A percentile compares a stretch with the other conserved stretches of the same genome.
Conservation (phyloP, 2,888 invertebrate genomes). For the Boloria euphrosyne region DNA sequence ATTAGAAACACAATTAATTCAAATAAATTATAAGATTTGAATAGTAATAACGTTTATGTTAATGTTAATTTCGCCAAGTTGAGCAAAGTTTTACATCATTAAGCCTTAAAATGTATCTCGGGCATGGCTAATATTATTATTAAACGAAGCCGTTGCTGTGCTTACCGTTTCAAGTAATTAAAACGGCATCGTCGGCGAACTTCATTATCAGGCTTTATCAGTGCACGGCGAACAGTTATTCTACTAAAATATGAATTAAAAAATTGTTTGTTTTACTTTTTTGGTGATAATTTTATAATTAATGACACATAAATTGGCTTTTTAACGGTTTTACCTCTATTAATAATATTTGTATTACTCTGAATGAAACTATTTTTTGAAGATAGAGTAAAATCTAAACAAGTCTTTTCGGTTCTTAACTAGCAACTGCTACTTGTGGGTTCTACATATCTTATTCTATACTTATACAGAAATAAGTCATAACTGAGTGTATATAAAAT, state of each 20-base stretch:
- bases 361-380: neutral
- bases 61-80: no score
- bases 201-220: slow-evolving; percentile 72
- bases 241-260: slow-evolving; percentile 53
- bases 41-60: no score
- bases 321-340: no score
- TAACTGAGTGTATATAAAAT: no score
- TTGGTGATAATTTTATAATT: neutral
- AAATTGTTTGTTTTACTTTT: slow-evolving; percentile 21
- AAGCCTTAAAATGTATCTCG: slow-evolving; percentile 6
- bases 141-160: slow-evolving; percentile 33
- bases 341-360: neutral
- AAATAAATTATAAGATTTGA: neutral
- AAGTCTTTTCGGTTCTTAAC: neutral
- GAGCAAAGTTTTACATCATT: slow-evolving; percentile 9
- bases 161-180: slow-evolving; percentile 61
- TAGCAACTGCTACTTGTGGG: slow-evolving; percentile 5
- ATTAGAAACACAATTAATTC: neutral
- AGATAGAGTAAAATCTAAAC: slow-evolving; percentile 4
- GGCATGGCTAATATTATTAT: slow-evolving; percentile 26
- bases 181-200: slow-evolving; percentile 68
- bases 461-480: neutral
- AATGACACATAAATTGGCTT: no score
- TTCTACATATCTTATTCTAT: neutral
- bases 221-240: slow-evolving; percentile 70